phyloP scores from a whole-genome alignment of 35 echinoderm and acorn worm genomes.

The Nesometra sesokonis region DNA sequence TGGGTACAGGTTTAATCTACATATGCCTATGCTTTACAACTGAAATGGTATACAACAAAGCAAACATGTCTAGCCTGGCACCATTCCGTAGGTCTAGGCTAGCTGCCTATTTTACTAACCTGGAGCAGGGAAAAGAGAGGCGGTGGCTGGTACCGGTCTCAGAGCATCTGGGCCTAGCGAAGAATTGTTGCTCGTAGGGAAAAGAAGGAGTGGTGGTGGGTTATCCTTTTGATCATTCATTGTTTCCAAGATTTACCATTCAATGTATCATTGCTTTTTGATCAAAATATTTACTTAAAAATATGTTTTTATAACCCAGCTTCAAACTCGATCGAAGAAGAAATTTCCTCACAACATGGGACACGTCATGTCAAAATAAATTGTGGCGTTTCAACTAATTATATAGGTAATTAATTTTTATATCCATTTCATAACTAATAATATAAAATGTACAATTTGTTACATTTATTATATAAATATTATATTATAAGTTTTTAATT shows the following conservation, averaged over 20 bases:
- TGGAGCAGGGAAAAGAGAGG: constrained; percentile 67
- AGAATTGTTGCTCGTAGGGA: constrained; percentile 46
- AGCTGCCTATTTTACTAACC: constrained; percentile 12
- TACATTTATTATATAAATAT: too few species aligned
- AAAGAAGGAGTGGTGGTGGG: constrained; percentile 55
- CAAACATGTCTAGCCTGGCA: neutral
- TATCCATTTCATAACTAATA: too few species aligned
- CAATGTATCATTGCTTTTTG: too few species aligned
- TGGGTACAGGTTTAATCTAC: neutral
- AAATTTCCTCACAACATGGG: neutral
- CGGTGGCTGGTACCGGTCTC: constrained; percentile 67
- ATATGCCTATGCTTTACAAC: neutral
- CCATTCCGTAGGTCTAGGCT: neutral
- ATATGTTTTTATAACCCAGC: too few species aligned
- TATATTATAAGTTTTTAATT: too few species aligned
- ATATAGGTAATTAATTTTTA: too few species aligned
- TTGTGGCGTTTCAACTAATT: neutral
- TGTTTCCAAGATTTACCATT: neutral
- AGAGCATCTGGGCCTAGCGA: constrained; percentile 44
- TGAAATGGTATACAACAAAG: neutral
- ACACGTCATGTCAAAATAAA: neutral
- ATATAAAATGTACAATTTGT: too few species aligned
- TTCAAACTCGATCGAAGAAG: too few species aligned
- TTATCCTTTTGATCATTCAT: constrained; percentile 77
- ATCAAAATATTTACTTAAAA: too few species aligned